A percentile compares a stretch with the other conserved stretches of the same genome.
These are phyloP conservation scores for Eupristina koningsbergeri DNA, from an alignment of 1,140 invertebrate species.

Conservation along the genomic window DNA sequence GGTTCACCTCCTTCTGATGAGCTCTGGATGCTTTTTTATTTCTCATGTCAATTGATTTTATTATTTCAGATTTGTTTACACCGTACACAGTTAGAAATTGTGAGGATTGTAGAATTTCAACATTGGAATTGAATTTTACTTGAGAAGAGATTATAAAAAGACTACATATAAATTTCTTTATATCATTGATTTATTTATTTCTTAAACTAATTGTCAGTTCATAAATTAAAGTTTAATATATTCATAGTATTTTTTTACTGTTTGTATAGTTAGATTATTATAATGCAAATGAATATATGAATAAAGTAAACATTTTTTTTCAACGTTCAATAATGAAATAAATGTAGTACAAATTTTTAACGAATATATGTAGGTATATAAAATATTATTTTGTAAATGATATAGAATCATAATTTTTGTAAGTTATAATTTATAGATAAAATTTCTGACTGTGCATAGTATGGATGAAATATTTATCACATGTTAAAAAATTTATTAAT, in stretches of 20 bases:
- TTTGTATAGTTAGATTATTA: too few species aligned
- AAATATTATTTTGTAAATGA: too few species aligned
- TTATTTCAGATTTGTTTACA: not conserved
- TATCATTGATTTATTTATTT: not conserved
- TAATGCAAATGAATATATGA: too few species aligned
- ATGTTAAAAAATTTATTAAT: conserved; percentile 13
- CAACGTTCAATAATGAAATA: not conserved
- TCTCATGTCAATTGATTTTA: not conserved
- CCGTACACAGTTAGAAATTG: not conserved
- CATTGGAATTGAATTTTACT: too few species aligned
- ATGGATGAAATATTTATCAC: not conserved
- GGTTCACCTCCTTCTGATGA: conserved; percentile 29
- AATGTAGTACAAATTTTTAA: not conserved
- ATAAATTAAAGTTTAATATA: too few species aligned
- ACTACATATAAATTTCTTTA: not conserved
- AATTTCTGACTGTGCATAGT: not conserved
- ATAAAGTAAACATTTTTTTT: too few species aligned
- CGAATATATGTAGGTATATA: not conserved
- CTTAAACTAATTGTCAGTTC: not conserved
- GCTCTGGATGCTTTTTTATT: conserved; percentile 21
- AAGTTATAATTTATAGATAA: not conserved
- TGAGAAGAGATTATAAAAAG: too few species aligned
- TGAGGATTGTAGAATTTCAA: not conserved
- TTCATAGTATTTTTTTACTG: too few species aligned
- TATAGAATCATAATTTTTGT: not conserved